Evolutionary conservation across 1,140 invertebrate species (phyloP), one percentile per base, ranked within the genome.

Genomic region (Caligus rogercresseyi): DNA sequence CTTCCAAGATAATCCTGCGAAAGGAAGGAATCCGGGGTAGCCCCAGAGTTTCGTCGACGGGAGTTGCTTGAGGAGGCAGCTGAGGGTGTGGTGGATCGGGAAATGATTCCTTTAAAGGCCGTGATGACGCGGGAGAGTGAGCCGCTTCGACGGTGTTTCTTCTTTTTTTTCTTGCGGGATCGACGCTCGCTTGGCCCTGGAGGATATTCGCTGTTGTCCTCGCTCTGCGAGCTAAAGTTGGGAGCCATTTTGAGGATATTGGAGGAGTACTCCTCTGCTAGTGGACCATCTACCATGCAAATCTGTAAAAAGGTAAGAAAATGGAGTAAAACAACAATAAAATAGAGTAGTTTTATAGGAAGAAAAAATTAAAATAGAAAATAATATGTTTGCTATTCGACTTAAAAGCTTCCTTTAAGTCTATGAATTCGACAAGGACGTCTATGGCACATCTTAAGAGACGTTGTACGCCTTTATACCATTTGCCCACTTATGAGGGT

Each of bases 51-150:
- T n/a, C n/a, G n/a, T 43, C 7, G 7, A 43, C 31, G 31, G 31
- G 31, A 43, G 7, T n/a, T 11, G 31, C 7, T 11, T 43, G 31
- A 43, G 31, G 7, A 43, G 31, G n/a, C n/a, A 11, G 7, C n/a
- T 43, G 31, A 7, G n/a, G 31, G 31, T 11, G 31, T 43, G 7
- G 31, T n/a, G n/a, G 31, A 43, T 43, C 31, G 31, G n/a, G 31
- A 43, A 43, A 43, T 43, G 31, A 43, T 43, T 11, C 31, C 31
- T 43, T 43, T 43, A n/a, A 43, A 43, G 52, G 52, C 61, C 19
- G 61, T 58, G 14, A 63, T n/a, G 18, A 63, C 61, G 7, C 61
- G 13, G 18, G 61, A 63, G 16, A 63, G 19, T 24, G 52, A 55
- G n/a, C 61, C 61, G 24, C 51, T 54, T 18, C 60, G 16, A 3